Percentiles rank a stretch among this genome's conserved stretches.
phyloP scores from a whole-genome alignment of 2,113 vertebrate species.

The Isurus oxyrinchus region DNA sequence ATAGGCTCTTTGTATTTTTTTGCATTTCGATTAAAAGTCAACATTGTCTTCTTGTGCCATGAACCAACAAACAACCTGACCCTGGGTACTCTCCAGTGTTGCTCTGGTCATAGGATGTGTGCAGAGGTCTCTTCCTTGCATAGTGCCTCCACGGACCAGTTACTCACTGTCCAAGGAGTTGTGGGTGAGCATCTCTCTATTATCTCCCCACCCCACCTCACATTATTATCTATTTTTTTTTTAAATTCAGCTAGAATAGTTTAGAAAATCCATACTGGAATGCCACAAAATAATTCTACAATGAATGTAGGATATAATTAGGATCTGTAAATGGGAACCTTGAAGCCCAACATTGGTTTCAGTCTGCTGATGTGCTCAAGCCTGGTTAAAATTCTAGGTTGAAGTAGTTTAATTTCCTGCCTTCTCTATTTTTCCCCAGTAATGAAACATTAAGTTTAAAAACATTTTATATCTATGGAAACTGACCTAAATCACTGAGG shows the following conservation, averaged over 20 bases:
- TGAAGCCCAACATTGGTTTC: background rate
- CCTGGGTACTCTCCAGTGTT: background rate
- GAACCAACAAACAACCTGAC: background rate
- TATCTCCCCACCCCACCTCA: background rate
- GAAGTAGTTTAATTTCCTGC: background rate
- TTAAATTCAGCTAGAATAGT: background rate
- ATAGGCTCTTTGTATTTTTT: background rate
- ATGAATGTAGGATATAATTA: background rate
- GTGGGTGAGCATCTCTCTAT: background rate
- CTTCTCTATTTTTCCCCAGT: background rate
- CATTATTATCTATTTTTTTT: background rate
- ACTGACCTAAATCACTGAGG: background rate
- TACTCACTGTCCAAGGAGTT: background rate
- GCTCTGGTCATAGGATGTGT: background rate
- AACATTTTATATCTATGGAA: background rate
- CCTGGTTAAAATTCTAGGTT: background rate
- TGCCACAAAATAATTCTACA: background rate
- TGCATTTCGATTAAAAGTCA: background rate
- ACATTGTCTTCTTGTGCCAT: background rate
- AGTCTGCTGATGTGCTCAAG: background rate
- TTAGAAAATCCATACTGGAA: background rate
- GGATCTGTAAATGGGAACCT: background rate
- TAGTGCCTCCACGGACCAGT: background rate
- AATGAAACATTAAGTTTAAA: conserved; percentile 10
- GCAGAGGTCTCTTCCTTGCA: background rate